Evolutionary conservation across 2,113 vertebrate species (phyloP).

Genomic region (Varanus komodoensis): DNA sequence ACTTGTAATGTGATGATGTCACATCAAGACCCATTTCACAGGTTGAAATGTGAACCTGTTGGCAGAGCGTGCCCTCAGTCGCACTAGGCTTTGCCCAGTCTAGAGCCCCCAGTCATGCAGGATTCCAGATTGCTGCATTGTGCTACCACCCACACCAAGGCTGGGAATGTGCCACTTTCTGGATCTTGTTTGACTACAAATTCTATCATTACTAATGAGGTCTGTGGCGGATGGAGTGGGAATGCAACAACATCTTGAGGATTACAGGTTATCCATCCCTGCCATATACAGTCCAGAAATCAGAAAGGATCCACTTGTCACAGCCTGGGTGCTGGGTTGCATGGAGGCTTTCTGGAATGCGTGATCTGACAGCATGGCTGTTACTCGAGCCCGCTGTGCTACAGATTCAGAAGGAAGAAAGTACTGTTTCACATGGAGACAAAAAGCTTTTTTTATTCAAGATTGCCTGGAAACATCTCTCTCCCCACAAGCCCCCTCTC

Average conservation of each 20-base stretch:
- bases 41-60: not conserved
- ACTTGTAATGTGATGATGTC: not conserved
- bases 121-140: not conserved
- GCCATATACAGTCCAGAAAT: not conserved
- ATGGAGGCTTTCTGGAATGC: slow-evolving; percentile 16
- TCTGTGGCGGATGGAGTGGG: too few relatives aligned
- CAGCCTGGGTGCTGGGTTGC: slow-evolving; percentile 1
- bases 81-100: not conserved
- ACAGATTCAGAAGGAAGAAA: slow-evolving; percentile 1
- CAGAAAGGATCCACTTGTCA: not conserved
- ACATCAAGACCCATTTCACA: not conserved
- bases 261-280: too few relatives aligned
- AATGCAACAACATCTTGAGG: too few relatives aligned
- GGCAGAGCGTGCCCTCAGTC: not conserved
- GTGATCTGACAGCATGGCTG: slow-evolving; percentile 23
- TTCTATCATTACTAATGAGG: too few relatives aligned
- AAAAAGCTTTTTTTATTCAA: slow-evolving; percentile 11
- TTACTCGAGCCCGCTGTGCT: not conserved
- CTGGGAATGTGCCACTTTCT: too few relatives aligned
- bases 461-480: not conserved
- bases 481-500: not conserved
- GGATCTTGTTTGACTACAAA: too few relatives aligned
- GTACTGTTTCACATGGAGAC: not conserved
- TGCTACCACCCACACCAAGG: not conserved
- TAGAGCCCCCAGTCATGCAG: not conserved